Evolutionary conservation across 2,113 vertebrate genomes (phyloP), one percentile per base, ranked within the genome.

Genomic region (Tichodroma muraria): DNA sequence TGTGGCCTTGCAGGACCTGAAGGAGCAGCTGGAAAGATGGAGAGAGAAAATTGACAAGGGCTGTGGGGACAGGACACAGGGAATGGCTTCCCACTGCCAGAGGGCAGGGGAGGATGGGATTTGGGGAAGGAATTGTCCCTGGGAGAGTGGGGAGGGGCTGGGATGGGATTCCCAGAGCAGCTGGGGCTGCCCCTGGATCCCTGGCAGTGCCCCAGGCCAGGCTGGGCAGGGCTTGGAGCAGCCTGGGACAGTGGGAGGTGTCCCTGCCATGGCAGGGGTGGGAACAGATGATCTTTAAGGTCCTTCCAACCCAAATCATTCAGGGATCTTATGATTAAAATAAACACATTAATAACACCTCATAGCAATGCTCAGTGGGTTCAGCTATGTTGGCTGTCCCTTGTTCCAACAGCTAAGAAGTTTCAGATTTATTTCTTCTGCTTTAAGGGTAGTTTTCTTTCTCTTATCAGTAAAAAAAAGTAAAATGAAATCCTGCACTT

Each of bases 201-300:
- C 31, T 70, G 66, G 54, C 1, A 42, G 25, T 30, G 37, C 2
- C 45, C 65, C 23, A 42, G 54, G 37, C 52, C 78, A 47, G 64
- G n/a, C 1, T 70, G 79, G 61, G 44, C 19, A 18, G 76, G 33
- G 12, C 1, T 44, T 14, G 75, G 54, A 35, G 19, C 79, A 23
- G 8, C 35, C 79, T 70, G 54, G 54, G 25, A 5, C 6, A 5
- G 45, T 10, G 66, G 66, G 1, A 82, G 5, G 5, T 61, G 80
- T 61, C 66, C 44, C 64, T 80, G 78, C 42, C 54, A 22, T 13
- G 35, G 42, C 18, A 18, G 31, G 37, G 25, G 6, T 20, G 27
- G 4, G 6, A 44, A 1, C 11, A 4, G 27, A 14, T n/a, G 44
- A 23, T n/a, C n/a, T n/a, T n/a, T n/a, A n/a, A n/a, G n/a, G n/a